Base-by-base conservation (phyloP, 2,797 vertebrate species). In the Enteromius trimaculatus region DNA sequence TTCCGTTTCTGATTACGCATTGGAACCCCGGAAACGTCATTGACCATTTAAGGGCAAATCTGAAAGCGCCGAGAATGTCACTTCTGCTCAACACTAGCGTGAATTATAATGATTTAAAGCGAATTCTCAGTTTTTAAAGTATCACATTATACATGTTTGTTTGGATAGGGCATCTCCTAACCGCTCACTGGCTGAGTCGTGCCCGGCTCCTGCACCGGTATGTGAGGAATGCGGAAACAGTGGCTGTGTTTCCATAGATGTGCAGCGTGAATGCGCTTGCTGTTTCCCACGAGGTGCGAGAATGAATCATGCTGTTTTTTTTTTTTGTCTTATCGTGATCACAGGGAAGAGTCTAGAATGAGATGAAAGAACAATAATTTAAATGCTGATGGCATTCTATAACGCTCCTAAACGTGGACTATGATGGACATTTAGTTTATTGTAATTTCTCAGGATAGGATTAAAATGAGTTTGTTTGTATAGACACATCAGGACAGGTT, bases 11-110 rank as follows among this genome's bases (percentile, higher is more conserved):
- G 65, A 78, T 65, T 90, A 91, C 91, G 91, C 88, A 76, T 87
- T 88, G 91, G 89, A 90, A 93, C 92, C 92, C 86, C 90, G 69
- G 89, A 88, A 78, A 85, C 92, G 90, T 95, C 92, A 94, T 82
- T 90, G 92, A 87, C 93, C 93, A 92, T 92, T 83, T 91, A 88
- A 80, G 90, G 91, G 80, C 71, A 85, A 83, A 66, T 86, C 68
- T 85, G 23, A 58, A 80, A 75, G 64, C 21, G 2, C 58, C 7
- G 7, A 31, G 11, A 26, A 9, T 69, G 16, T 75, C 5, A 1
- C 26, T 79, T 72, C 68, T 65, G 2, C 23, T 7, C 26, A n/a
- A 42, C 44, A 16, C 26, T 16, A 68, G 4, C 19, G 23, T 5
- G 4, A 58, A 11, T 58, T 44, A 2, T 11, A 44, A n/a, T 4